phyloP scores from a whole-genome alignment of 2,888 invertebrate genomes.

The Alsophila aescularia region DNA sequence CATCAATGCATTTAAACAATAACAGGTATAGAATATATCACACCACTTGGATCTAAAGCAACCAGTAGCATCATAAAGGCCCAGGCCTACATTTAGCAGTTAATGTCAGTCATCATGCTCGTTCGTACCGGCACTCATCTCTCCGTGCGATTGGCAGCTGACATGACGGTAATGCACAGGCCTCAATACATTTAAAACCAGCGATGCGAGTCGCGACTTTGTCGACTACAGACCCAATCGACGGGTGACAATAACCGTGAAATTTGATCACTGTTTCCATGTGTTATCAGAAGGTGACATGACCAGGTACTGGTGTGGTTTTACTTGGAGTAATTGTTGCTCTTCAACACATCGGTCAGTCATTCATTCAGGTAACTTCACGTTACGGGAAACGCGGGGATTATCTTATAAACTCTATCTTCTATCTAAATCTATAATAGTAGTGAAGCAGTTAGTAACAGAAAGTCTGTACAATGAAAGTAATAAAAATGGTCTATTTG shows the following conservation, averaged over 20 bases:
- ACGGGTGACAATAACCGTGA: constrained; percentile 67
- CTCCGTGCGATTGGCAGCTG: constrained; percentile 54
- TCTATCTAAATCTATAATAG: too few species aligned
- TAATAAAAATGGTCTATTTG: too few species aligned
- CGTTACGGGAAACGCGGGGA: too few species aligned
- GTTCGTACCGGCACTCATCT: constrained; percentile 39
- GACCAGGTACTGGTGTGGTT: neutral
- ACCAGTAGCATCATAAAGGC: constrained; percentile 29
- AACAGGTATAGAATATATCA: constrained; percentile 1
- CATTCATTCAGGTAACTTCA: too few species aligned
- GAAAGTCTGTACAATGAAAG: too few species aligned
- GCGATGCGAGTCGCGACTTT: constrained; percentile 65
- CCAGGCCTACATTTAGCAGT: constrained; percentile 46
- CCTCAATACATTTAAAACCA: constrained; percentile 72
- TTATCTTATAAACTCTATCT: too few species aligned
- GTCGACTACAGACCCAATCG: constrained; percentile 66
- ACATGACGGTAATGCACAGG: constrained; percentile 61
- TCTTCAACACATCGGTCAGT: too few species aligned
- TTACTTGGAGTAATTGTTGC: too few species aligned
- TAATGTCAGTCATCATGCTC: constrained; percentile 51
- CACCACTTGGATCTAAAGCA: constrained; percentile 10
- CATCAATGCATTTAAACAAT: neutral
- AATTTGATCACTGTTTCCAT: constrained; percentile 50
- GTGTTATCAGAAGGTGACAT: constrained; percentile 2
- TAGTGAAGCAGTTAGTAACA: too few species aligned